Conservation (phyloP, 2,113 vertebrate species). For the Crotophaga sulcirostris region DNA sequence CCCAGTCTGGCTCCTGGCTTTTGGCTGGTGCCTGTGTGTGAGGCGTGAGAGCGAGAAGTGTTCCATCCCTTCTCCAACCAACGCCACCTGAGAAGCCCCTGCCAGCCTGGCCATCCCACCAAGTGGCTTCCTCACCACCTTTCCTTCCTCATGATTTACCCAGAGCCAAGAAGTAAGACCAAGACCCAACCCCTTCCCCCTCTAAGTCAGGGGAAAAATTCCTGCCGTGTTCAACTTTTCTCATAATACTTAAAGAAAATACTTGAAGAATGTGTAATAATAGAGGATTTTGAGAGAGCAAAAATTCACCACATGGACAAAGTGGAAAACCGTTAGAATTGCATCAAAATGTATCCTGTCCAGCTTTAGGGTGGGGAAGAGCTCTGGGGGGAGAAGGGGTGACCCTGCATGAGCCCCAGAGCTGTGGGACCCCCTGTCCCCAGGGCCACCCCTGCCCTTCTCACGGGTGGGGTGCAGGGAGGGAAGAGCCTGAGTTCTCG, state of each 20-base stretch:
- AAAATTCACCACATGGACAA: neutral
- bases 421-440: neutral
- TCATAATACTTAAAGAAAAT: conserved; percentile 51
- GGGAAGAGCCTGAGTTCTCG: neutral
- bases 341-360: neutral
- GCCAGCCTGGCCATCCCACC: neutral
- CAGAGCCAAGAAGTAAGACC: neutral
- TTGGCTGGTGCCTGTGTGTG: neutral
- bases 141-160: neutral
- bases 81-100: neutral
- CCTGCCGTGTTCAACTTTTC: neutral
- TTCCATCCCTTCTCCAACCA: neutral
- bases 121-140: neutral
- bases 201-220: neutral
- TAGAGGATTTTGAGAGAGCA: neutral
- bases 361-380: neutral
- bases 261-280: conserved; percentile 58
- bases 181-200: neutral
- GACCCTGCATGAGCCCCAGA: neutral
- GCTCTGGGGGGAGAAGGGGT: neutral
- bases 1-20: neutral
- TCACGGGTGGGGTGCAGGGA: neutral
- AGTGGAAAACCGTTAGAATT: neutral
- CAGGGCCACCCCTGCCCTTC: neutral
- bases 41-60: neutral